Evolutionary conservation across 2,888 invertebrate species (phyloP).

Genomic region (Lasius platythorax): DNA sequence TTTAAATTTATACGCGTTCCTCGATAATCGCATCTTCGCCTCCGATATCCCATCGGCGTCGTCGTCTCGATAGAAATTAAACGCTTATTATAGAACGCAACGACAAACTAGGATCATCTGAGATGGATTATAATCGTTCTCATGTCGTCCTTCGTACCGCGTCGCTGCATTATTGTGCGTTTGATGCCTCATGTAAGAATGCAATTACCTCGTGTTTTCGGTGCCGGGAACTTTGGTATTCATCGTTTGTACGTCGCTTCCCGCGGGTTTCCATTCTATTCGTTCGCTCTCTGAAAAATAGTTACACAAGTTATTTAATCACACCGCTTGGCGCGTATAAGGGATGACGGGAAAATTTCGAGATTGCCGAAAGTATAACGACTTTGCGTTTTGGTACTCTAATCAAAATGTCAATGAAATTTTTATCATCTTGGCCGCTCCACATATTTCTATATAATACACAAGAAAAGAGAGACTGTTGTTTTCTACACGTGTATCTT

Average conservation of each 20-base stretch:
- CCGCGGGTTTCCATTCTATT: background rate
- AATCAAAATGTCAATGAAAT: slow-evolving; percentile 33
- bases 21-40: background rate
- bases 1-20: slow-evolving; percentile 31
- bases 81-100: background rate
- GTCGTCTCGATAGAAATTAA: slow-evolving; percentile 7
- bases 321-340: background rate
- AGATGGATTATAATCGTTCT: background rate
- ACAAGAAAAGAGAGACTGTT: background rate
- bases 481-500: background rate
- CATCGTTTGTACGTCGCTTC: slow-evolving; percentile 10
- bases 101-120: background rate
- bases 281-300: slow-evolving; percentile 27
- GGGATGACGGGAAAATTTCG: background rate
- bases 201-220: slow-evolving; percentile 33
- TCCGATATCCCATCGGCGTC: background rate
- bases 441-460: background rate
- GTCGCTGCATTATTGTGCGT: background rate
- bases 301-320: slow-evolving; percentile 54
- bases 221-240: slow-evolving; percentile 15
- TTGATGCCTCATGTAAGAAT: slow-evolving; percentile 29
- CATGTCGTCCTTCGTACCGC: background rate
- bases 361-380: slow-evolving; percentile 16
- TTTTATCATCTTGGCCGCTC: background rate
- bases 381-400: background rate